Percentiles rank a stretch among this genome's conserved stretches.
Conservation (phyloP, 1,140 invertebrate species). For the Monomorium pharaonis region DNA sequence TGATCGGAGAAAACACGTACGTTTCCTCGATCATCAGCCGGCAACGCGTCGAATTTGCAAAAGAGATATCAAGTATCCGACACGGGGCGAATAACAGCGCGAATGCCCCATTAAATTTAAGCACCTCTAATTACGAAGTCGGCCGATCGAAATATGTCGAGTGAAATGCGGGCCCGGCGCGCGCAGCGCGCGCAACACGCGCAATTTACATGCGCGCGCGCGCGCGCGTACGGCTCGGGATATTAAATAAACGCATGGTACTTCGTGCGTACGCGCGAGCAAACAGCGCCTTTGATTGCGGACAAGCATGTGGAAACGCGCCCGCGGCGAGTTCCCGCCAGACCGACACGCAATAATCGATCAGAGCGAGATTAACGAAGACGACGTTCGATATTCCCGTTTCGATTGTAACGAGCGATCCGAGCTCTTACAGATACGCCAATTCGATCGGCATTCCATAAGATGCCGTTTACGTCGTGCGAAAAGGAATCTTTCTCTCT, state of each 20-base stretch:
- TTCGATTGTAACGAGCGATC: neutral
- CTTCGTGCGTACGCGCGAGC: conserved; percentile 16
- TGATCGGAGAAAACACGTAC: neutral
- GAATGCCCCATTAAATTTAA: conserved; percentile 46
- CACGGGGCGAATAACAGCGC: conserved; percentile 20
- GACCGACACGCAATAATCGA: conserved; percentile 24
- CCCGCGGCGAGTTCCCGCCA: conserved; percentile 31
- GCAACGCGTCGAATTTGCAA: conserved; percentile 28
- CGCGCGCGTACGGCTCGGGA: neutral
- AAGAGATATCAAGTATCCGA: conserved; percentile 23
- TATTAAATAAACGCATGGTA: conserved; percentile 48
- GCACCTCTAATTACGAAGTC: conserved; percentile 48
- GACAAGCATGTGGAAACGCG: conserved; percentile 43
- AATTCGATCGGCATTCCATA: neutral
- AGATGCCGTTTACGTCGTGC: neutral
- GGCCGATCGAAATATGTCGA: conserved; percentile 36
- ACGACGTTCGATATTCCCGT: neutral
- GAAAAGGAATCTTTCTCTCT: too few species aligned
- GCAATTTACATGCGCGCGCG: conserved; percentile 34
- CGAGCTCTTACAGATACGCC: neutral
- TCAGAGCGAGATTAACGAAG: conserved; percentile 31
- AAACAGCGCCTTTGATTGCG: conserved; percentile 42
- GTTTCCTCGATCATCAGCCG: conserved; percentile 2
- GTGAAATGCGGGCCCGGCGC: conserved; percentile 13
- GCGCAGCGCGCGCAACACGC: conserved; percentile 14